These are phyloP conservation scores for Drosophila neutralis DNA, from an alignment of 2,888 invertebrate species.

Conservation along the genomic window DNA sequence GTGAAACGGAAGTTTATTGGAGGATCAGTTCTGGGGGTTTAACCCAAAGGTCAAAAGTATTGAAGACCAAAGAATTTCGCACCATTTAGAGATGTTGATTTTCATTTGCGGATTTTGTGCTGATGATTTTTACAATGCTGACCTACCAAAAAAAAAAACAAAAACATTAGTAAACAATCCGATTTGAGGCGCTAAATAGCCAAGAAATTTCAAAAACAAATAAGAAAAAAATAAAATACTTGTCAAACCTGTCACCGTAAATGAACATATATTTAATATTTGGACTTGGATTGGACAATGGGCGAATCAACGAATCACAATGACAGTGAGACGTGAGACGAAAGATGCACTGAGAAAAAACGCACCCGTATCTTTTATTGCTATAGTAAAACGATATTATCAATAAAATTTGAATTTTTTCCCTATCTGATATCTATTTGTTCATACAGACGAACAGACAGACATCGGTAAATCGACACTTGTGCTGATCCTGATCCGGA, in stretches of 20 bases:
- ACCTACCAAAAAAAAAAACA: conserved; percentile 36
- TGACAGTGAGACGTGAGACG: conserved; percentile 22
- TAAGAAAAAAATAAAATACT: conserved; percentile 39
- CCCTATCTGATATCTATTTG: not conserved
- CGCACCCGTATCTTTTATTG: not conserved
- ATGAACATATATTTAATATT: conserved; percentile 53
- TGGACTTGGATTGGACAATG: conserved; percentile 49
- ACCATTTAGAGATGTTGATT: conserved; percentile 17
- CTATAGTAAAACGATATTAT: not conserved
- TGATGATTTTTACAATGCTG: conserved; percentile 29
- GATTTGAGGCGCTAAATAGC: conserved; percentile 40
- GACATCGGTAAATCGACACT: not conserved
- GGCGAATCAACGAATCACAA: conserved; percentile 42
- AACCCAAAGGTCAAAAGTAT: conserved; percentile 40
- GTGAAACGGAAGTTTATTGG: conserved; percentile 57
- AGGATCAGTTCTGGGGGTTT: not conserved
- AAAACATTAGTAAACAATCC: conserved; percentile 16
- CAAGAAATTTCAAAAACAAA: conserved; percentile 9
- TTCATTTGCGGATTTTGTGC: not conserved
- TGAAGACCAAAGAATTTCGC: conserved; percentile 22
- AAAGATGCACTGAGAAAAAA: conserved; percentile 37
- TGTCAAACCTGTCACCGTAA: conserved; percentile 60
- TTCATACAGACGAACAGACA: not conserved
- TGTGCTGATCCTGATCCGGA: not conserved
- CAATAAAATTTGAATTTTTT: too few relatives aligned